Evolutionary conservation across 2,797 vertebrate genomes (phyloP).

Genomic region (Erethizon dorsatum): DNA sequence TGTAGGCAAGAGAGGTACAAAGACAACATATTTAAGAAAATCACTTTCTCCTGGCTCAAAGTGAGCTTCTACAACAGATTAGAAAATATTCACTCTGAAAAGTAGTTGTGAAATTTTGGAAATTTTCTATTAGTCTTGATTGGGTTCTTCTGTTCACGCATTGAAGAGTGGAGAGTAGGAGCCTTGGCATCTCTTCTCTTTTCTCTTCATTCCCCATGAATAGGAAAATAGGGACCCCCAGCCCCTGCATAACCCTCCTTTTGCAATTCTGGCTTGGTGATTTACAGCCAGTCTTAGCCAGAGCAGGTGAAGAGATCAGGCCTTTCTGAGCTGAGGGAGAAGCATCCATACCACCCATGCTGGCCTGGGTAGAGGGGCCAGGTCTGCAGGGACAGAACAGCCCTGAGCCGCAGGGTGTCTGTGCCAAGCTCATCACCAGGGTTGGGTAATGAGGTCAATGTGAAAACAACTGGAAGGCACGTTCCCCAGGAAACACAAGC

Average conservation of each 20-base stretch:
- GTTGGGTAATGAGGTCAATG: constrained; percentile 98
- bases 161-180: background rate
- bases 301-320: background rate
- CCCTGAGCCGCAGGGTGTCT: constrained; percentile 75
- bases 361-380: constrained; percentile 23
- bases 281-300: background rate
- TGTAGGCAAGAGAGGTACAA: background rate
- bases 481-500: constrained; percentile 95
- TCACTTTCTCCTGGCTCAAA: background rate
- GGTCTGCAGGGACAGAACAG: constrained; percentile 6
- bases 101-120: background rate
- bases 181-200: fast-evolving
- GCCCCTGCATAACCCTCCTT: background rate
- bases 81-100: background rate
- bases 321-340: background rate
- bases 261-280: background rate
- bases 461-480: constrained; percentile 96
- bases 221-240: background rate
- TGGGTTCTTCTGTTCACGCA: background rate
- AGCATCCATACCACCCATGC: background rate
- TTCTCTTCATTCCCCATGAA: background rate
- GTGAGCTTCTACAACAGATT: background rate
- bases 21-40: background rate
- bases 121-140: background rate
- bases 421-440: constrained; percentile 92